A percentile compares a stretch with the other conserved stretches of the same genome.
Conservation (phyloP, 1,140 invertebrate species). For the Manduca sexta region DNA sequence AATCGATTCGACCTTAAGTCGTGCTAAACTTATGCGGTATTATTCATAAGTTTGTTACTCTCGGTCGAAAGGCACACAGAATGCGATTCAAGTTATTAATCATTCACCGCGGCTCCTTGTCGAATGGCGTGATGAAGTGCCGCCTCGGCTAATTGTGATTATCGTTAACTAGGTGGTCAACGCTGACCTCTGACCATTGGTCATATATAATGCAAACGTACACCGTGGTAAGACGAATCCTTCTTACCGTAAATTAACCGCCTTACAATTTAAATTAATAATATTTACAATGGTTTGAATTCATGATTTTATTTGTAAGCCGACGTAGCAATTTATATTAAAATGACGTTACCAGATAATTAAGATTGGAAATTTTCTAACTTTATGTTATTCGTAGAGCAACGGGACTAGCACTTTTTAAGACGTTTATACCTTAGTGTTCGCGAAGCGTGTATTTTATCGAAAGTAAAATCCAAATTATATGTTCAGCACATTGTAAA, state of each 20-base stretch:
- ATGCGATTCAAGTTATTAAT: slow-evolving; percentile 56
- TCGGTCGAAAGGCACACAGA: slow-evolving; percentile 56
- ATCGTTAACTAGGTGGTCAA: slow-evolving; percentile 53
- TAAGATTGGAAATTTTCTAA: too few species aligned
- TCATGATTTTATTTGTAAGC: too few species aligned
- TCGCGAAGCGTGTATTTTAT: too few species aligned
- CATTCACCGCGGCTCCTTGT: slow-evolving; percentile 56
- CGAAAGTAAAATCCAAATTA: too few species aligned
- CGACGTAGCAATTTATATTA: too few species aligned
- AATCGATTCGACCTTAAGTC: slow-evolving; percentile 46
- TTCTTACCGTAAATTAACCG: too few species aligned
- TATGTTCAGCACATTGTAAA: slow-evolving; percentile 19
- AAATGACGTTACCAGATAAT: too few species aligned
- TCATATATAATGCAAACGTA: slow-evolving; percentile 42
- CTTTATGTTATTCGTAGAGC: too few species aligned
- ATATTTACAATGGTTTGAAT: too few species aligned
- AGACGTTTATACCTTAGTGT: too few species aligned
- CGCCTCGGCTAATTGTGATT: slow-evolving; percentile 58
- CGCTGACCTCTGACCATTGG: slow-evolving; percentile 28
- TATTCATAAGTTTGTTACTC: slow-evolving; percentile 65
- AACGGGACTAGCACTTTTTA: too few species aligned
- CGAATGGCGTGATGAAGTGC: slow-evolving; percentile 61
- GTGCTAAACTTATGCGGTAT: slow-evolving; percentile 37
- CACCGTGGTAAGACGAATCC: not conserved
- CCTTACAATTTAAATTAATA: too few species aligned